phyloP scores from a whole-genome alignment of 2,113 vertebrate species.

The Potamarius usumacintae region DNA sequence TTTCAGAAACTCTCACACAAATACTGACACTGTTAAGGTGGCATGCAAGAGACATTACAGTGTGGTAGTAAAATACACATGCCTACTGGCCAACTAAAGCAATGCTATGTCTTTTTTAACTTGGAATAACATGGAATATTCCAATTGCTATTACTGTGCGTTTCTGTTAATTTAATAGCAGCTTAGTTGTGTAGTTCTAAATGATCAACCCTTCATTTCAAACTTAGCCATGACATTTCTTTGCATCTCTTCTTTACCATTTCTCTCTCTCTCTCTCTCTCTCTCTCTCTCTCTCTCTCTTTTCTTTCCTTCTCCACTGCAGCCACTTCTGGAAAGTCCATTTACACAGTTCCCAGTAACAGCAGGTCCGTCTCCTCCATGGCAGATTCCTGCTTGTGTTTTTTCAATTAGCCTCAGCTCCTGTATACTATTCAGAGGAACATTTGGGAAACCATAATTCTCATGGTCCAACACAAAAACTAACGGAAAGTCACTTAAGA shows the following conservation, averaged over 20 bases:
- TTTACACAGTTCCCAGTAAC: slow-evolving; percentile 71
- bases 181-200: neutral
- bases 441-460: slow-evolving; percentile 78
- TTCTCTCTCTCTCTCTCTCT: slow-evolving; percentile 9
- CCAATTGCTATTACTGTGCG: neutral
- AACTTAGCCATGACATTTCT: neutral
- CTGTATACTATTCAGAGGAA: slow-evolving; percentile 71
- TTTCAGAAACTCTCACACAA: neutral
- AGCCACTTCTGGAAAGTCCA: slow-evolving; percentile 77
- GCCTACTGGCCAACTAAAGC: slow-evolving; percentile 7
- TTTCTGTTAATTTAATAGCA: neutral
- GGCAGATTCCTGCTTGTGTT: slow-evolving; percentile 74
- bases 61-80: slow-evolving; percentile 7
- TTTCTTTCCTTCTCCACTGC: slow-evolving; percentile 49
- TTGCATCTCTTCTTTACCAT: slow-evolving; percentile 24
- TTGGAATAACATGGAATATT: slow-evolving; percentile 13
- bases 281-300: slow-evolving; percentile 38
- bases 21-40: slow-evolving; percentile 10
- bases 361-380: slow-evolving; percentile 74
- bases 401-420: slow-evolving; percentile 78
- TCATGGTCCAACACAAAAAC: slow-evolving; percentile 73
- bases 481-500: slow-evolving; percentile 78
- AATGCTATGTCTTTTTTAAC: slow-evolving; percentile 12
- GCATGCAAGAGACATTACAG: slow-evolving; percentile 25
- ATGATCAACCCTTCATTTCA: neutral